Conservation (phyloP, 1,140 invertebrate genomes). For the Drosophila punjabiensis region DNA sequence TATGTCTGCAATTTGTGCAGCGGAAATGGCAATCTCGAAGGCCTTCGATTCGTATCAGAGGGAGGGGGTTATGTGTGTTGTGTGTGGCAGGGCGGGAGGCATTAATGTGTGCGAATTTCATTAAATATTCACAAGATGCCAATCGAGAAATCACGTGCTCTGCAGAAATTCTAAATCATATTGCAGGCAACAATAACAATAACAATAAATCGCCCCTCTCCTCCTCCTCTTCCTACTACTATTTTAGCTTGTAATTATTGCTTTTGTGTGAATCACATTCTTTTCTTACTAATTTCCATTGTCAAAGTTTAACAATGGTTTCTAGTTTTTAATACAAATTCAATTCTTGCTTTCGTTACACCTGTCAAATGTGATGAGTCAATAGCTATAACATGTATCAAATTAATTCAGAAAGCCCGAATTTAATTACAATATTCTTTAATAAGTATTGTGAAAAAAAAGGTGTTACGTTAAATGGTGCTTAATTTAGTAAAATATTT, state of each 20-base stretch:
- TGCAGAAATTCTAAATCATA: neutral
- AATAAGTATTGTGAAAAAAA: neutral
- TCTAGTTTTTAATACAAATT: neutral
- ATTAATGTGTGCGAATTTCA: constrained; percentile 22
- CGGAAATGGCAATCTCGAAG: constrained; percentile 14
- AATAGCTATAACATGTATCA: neutral
- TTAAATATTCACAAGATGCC: constrained; percentile 20
- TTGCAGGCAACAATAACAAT: neutral
- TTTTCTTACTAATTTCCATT: neutral
- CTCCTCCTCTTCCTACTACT: too few relatives aligned
- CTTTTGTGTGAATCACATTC: neutral
- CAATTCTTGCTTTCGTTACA: neutral
- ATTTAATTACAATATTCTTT: neutral
- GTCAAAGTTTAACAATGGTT: neutral
- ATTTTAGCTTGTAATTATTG: neutral
- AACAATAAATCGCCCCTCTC: neutral
- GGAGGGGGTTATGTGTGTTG: neutral
- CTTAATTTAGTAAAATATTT: neutral
- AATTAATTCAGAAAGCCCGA: too few relatives aligned
- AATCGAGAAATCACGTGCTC: constrained; percentile 19
- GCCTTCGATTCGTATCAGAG: constrained; percentile 27
- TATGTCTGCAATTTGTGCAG: constrained; percentile 43
- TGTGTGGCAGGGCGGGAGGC: neutral
- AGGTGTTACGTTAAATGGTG: neutral
- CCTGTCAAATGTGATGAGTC: neutral